Conservation (phyloP, 2,888 invertebrate species). For the Magallana nippona region DNA sequence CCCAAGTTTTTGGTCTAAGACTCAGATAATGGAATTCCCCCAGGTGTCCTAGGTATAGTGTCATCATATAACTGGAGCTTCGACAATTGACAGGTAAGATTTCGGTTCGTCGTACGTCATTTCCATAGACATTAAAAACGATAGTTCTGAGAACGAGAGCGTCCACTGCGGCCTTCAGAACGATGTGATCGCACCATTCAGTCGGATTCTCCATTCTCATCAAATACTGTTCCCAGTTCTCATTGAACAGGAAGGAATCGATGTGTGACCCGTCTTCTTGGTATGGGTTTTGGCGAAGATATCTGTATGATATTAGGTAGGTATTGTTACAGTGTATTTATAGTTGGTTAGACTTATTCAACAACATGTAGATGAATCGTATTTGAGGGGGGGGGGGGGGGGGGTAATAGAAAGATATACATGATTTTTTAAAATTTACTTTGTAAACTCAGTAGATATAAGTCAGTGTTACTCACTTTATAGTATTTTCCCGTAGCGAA, state of each 20-base stretch:
- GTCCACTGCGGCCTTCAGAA: conserved; percentile 42
- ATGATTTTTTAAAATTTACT: neutral
- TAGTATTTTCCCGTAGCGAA: neutral
- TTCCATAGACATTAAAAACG: conserved; percentile 34
- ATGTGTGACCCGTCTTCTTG: conserved; percentile 44
- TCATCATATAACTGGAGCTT: neutral
- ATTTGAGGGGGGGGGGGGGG: no score
- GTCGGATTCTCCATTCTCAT: conserved; percentile 35
- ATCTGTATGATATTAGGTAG: neutral
- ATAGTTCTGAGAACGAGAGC: conserved; percentile 22
- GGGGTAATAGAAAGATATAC: no score
- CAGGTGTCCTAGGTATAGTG: conserved; percentile 19
- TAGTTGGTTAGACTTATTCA: no score
- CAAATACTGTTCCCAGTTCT: conserved; percentile 47
- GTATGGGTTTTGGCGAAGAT: conserved; percentile 32
- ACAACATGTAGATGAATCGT: no score
- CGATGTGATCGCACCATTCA: conserved; percentile 49
- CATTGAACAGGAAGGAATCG: conserved; percentile 35
- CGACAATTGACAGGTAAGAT: neutral
- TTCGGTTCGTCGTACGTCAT: conserved; percentile 31
- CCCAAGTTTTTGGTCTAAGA: conserved; percentile 41
- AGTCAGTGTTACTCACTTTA: neutral
- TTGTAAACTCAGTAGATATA: neutral
- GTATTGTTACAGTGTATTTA: no score
- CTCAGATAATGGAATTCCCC: conserved; percentile 46